Base-by-base conservation (phyloP, 2,113 vertebrate species). In the Lophius piscatorius region DNA sequence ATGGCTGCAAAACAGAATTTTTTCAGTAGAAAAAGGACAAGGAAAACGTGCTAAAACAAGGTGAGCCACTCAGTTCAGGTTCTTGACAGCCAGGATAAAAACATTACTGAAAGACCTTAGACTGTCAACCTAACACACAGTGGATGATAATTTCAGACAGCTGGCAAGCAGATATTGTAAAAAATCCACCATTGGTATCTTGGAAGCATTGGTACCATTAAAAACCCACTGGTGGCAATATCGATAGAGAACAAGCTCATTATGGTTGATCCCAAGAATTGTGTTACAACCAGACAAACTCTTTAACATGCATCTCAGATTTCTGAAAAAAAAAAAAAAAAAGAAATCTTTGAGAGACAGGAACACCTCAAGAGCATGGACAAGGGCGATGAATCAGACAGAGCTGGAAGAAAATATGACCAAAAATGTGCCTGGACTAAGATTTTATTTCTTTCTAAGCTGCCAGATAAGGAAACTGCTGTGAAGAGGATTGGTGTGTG, bases 51-150 rank as follows among this genome's bases (percentile, higher is more conserved):
- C 67, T 63, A 26, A 63, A 5, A 35, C 54, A 60, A n/a, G 54
- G 47, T 21, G 73, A 70, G 16, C 60, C 47, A 8, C 36, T 54
- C 9, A 66, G 60, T 4, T 76, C 65, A 48, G 26, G 58, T 75
- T 7, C 18, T 74, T 3, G 52, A 68, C 31, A 51, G 50, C 17
- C 4, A 68, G 7, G 63, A 63, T 4, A 45, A 63, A 0, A 69
- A 2, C 6, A 63, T 62, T 2, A 6, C 1, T 1, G n/a, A 51
- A 24, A n/a, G 40, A 58, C 23, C 17, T 51, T 0, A 4, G 17
- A 1, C 18, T 73, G 26, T 63, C 58, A 2, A 48, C 44, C 10
- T 63, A 57, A 12, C 72, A 17, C 8, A 42, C 21, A 9, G 52
- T 52, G 24, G 69, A 63, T 2, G 63, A 78, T 5, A 52, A 60